A percentile compares a stretch with the other conserved stretches of the same genome.
These are phyloP conservation scores for Dolomedes plantarius DNA, from an alignment of 2,888 invertebrate species.

Conservation along the genomic window DNA sequence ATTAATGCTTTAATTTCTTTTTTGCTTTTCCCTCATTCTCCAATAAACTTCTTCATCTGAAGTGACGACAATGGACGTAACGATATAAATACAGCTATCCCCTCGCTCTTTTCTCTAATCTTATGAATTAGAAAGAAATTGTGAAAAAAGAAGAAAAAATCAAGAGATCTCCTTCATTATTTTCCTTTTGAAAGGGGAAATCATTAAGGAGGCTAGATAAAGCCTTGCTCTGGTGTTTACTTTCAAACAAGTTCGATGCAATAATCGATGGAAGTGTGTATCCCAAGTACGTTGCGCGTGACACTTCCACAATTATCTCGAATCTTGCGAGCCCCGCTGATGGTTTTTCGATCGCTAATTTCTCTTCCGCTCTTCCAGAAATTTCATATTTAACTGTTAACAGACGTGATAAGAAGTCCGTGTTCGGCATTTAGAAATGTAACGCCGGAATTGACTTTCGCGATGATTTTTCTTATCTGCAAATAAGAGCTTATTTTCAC, in stretches of 20 bases:
- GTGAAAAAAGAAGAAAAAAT: not conserved
- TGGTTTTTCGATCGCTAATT: constrained; percentile 70
- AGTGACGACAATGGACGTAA: not conserved
- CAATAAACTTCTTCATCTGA: not conserved
- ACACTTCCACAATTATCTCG: constrained; percentile 59
- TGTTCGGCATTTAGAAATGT: not conserved
- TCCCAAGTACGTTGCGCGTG: constrained; percentile 16
- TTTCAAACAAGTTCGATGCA: constrained; percentile 67
- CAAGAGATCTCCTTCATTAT: constrained; percentile 28
- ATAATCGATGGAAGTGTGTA: constrained; percentile 70
- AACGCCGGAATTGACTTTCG: too few species aligned
- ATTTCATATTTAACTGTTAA: constrained; percentile 63
- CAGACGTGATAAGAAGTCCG: constrained; percentile 1
- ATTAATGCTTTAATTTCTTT: too few species aligned
- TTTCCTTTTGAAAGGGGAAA: constrained; percentile 42
- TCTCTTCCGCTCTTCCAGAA: constrained; percentile 39
- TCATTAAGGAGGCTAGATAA: constrained; percentile 60
- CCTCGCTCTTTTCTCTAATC: not conserved
- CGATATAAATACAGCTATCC: not conserved
- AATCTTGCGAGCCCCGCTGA: constrained; percentile 33
- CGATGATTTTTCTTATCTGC: too few species aligned
- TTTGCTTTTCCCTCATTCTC: too few species aligned
- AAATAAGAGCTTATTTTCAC: too few species aligned
- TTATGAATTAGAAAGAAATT: not conserved
- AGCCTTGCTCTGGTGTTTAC: constrained; percentile 51